These are phyloP conservation scores for Anorthoa munda DNA, from an alignment of 2,888 invertebrate species.

Conservation along the genomic window DNA sequence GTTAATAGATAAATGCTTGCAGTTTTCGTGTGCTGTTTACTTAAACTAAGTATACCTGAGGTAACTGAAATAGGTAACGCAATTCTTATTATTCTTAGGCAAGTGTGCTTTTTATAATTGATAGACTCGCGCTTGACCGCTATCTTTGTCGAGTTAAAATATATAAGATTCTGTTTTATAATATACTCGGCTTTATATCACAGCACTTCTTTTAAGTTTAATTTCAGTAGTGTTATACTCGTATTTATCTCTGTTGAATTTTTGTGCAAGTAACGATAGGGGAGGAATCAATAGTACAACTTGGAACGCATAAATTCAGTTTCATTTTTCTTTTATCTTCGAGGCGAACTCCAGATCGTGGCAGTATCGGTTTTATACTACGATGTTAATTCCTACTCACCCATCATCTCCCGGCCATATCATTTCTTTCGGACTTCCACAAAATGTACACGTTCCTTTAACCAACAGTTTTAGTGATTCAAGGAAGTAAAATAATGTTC, in stretches of 20 bases:
- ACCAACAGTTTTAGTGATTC: not conserved
- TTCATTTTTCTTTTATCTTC: not conserved
- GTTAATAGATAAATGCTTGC: no score
- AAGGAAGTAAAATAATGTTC: not conserved
- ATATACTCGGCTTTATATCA: no score
- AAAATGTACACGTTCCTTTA: not conserved
- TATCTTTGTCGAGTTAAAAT: no score
- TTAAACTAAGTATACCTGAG: no score
- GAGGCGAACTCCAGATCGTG: not conserved
- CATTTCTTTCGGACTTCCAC: no score
- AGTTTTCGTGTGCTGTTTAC: no score
- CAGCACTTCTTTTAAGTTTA: not conserved
- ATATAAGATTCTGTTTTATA: no score
- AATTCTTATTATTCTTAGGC: no score
- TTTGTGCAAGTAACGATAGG: conserved; percentile 14
- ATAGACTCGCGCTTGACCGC: no score
- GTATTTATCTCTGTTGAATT: not conserved
- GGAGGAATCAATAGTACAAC: conserved; percentile 38
- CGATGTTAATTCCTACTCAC: not conserved
- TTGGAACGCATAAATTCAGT: not conserved
- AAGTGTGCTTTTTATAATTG: no score
- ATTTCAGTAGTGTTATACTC: not conserved
- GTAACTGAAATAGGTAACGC: no score
- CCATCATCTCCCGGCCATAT: no score
- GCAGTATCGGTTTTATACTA: not conserved